A percentile compares a stretch with the other conserved stretches of the same genome.
Evolutionary conservation across 64 coral and sea anemone genomes (phyloP).

Genomic region (Orbicella faveolata): DNA sequence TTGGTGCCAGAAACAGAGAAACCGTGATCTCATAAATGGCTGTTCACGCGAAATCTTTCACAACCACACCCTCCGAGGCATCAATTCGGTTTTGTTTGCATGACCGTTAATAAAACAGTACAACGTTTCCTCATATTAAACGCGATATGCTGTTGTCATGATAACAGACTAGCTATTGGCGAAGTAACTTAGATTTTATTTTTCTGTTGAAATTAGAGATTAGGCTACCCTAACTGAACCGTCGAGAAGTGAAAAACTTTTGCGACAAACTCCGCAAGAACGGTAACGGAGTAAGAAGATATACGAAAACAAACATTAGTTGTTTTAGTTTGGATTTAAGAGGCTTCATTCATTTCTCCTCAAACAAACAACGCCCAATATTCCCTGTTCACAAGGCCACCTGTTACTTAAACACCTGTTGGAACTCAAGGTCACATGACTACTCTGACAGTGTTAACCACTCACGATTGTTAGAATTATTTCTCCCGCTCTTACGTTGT

Average conservation of each 20-base stretch:
- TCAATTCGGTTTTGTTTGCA: neutral
- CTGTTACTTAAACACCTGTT: slow-evolving; percentile 22
- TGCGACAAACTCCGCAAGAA: no score
- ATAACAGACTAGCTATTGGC: no score
- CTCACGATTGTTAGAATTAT: neutral
- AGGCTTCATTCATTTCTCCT: neutral
- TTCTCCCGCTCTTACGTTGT: neutral
- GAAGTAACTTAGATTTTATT: no score
- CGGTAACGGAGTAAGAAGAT: no score
- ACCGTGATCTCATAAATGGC: slow-evolving; percentile 14
- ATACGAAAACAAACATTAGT: neutral
- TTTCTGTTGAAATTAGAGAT: no score
- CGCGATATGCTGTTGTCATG: no score
- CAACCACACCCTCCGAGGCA: neutral
- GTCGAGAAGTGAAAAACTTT: no score
- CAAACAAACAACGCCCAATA: neutral
- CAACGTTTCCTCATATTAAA: no score
- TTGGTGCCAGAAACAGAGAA: neutral
- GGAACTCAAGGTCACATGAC: neutral
- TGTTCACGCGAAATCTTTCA: neutral
- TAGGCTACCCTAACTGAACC: no score
- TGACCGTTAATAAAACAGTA: neutral
- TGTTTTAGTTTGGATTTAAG: neutral
- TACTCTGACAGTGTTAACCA: no score
- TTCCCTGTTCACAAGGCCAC: neutral